Percentiles rank a stretch among this genome's conserved stretches.
Evolutionary conservation across 2,113 vertebrate species (phyloP).

Genomic region (Protomyctophum bolini): DNA sequence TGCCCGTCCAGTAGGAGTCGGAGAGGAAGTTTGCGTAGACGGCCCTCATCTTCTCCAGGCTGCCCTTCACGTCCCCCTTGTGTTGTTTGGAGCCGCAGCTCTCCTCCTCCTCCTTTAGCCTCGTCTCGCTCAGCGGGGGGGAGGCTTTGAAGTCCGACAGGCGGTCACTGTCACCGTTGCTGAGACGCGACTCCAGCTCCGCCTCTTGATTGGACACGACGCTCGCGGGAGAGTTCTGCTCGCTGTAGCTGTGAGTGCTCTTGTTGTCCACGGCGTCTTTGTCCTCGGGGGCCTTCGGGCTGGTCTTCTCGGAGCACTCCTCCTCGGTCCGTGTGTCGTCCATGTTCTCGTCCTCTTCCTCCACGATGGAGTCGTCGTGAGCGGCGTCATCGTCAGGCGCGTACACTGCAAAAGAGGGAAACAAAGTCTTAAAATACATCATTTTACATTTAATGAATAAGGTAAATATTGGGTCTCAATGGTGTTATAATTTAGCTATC

Average conservation of each 20-base stretch:
- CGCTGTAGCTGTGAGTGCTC: constrained; percentile 87
- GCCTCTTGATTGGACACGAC: constrained; percentile 93
- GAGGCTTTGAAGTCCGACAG: constrained; percentile 90
- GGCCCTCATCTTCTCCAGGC: constrained; percentile 97
- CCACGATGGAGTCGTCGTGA: constrained; percentile 81
- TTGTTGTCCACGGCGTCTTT: constrained; percentile 87
- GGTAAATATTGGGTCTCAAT: background rate
- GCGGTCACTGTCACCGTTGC: constrained; percentile 92
- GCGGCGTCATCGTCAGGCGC: constrained; percentile 90
- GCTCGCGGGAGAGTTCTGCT: constrained; percentile 95
- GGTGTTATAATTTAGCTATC: too few species aligned
- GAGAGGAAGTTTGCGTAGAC: constrained; percentile 98
- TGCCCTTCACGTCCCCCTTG: constrained; percentile 85
- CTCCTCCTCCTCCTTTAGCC: constrained; percentile 82
- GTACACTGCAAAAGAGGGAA: constrained; percentile 85
- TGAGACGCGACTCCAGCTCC: constrained; percentile 91
- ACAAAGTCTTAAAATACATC: constrained; percentile 16
- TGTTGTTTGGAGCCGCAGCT: constrained; percentile 76
- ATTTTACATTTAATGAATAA: background rate
- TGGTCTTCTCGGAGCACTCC: constrained; percentile 88
- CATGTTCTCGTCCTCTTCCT: constrained; percentile 93
- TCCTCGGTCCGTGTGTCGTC: constrained; percentile 86
- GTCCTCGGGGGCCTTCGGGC: constrained; percentile 91
- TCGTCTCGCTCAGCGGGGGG: constrained; percentile 83
- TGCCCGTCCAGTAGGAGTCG: constrained; percentile 96